These are phyloP conservation scores for Leucophenga montana DNA, from an alignment of 2,888 invertebrate genomes.

Conservation along the genomic window DNA sequence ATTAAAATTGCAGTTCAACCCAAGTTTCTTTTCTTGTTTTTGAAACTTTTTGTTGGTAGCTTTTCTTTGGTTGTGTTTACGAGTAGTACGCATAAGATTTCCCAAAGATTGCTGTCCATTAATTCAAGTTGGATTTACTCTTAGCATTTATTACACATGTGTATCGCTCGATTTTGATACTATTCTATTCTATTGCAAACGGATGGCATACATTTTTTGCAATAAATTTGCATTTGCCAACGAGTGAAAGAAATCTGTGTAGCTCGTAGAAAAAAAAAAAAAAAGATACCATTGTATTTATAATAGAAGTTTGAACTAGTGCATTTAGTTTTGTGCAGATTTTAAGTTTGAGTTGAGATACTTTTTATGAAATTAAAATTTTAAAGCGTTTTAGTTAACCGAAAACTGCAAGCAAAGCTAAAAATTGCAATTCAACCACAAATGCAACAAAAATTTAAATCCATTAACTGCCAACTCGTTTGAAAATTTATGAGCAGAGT, in stretches of 20 bases:
- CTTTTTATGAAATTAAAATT: not conserved
- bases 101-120: slow-evolving; percentile 66
- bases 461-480: slow-evolving; percentile 58
- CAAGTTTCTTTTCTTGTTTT: not conserved
- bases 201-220: slow-evolving; percentile 38
- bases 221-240: slow-evolving; percentile 65
- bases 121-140: slow-evolving; percentile 67
- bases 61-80: slow-evolving; percentile 12
- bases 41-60: not conserved
- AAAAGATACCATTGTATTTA: not conserved
- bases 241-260: not conserved
- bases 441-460: slow-evolving; percentile 54
- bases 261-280: not conserved
- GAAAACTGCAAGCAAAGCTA: too few relatives aligned
- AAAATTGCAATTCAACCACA: not conserved
- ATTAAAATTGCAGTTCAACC: too few relatives aligned
- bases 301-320: slow-evolving; percentile 1
- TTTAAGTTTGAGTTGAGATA: not conserved
- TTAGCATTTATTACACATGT: slow-evolving; percentile 63
- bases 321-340: not conserved
- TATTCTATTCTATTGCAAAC: slow-evolving; percentile 2
- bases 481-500: slow-evolving; percentile 48
- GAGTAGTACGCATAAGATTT: slow-evolving; percentile 64
- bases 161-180: not conserved
- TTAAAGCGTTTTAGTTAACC: not conserved